Evolutionary conservation across 1,140 invertebrate species (phyloP), one percentile per base, ranked within the genome.

Genomic region (Penaeus chinensis): DNA sequence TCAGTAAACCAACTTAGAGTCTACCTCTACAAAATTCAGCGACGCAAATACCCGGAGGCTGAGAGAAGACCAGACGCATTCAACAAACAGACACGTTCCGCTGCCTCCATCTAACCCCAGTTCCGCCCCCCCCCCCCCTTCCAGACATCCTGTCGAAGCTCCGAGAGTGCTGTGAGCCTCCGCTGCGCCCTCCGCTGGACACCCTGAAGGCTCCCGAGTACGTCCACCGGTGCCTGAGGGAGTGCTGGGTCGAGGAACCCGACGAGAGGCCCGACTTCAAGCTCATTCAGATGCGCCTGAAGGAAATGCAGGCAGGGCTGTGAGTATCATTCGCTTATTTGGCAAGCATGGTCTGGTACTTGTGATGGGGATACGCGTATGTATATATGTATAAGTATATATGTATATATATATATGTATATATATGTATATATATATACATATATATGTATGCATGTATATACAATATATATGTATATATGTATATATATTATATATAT

Each of bases 181-280:
- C 69, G 20, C 66, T 82, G 4, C 96, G 77, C 94, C 96, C 90
- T 91, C 95, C 86, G 95, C 66, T 95, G 0, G 95, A 96, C 90
- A 94, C 96, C 76, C 92, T 95, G 63, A 96, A 95, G 65, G 94
- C 94, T 24, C 96, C 96, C 90, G 96, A 97, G 91, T 97, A 96
- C 91, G 96, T 98, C 0, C 94, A 95, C 13, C 96, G 95, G 60
- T 96, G 96, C 91, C 93, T 98, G 84, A 93, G 94, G n/a, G 96
- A 98, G 89, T 98, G 97, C 91, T 98, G 97, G 96, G 92, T 93
- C 0, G 96, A 98, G 91, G 94, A 95, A 85, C 94, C 96, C 0
- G 95, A 96, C 24, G 92, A 94, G 2, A 92, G 97, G 13, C 96
- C 96, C 0, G 97, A 98, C 91, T 97, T 99, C 91, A 97, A 97